Evolutionary conservation across 1,140 invertebrate species (phyloP), one percentile per base, ranked within the genome.

Genomic region (Drosophila orena): DNA sequence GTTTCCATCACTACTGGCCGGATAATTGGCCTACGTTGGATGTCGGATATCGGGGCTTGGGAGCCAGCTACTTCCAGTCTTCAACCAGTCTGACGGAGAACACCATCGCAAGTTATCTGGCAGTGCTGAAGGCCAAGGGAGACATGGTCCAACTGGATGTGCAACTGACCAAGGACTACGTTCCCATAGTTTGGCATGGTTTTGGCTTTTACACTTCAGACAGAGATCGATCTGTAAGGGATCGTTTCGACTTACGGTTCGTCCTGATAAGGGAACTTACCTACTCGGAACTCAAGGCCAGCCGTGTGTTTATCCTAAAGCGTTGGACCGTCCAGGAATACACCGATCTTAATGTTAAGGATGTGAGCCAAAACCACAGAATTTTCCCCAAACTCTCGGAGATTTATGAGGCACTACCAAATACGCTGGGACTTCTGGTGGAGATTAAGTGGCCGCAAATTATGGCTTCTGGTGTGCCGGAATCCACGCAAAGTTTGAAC

Each of bases 91-190:
- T 95, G 70, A 94, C 96, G 2, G 98, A 99, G 93, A 99, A 99
- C 92, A 98, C 98, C 4, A 95, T 99, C 55, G 97, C 97, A 15
- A 98, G 97, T 44, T 94, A 98, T 69, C 96, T 97, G 89, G 95
- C 95, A 54, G 98, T 98, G 54, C 95, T 95, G 42, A 93, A 95
- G 70, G 96, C 96, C 91, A 98, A 98, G 56, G 97, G 96, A 43
- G 98, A 99, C 90, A 97, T 98, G 94, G 96, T 99, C 7, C 98
- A 99, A 92, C 97, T 99, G 94, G 98, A 99, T 93, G 97, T 99
- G 30, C 97, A 98, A 91, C 93, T 99, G 24, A 98, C 97, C 61
- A 98, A 98, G 93, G 98, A 99, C 92, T 94, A 96, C 76, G 94
- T 98, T 68, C 98, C 98, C 17, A 96, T 99, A 24, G 95, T 99